Base-by-base conservation (phyloP, 2,797 vertebrate genomes). In the Sternotherus odoratus region DNA sequence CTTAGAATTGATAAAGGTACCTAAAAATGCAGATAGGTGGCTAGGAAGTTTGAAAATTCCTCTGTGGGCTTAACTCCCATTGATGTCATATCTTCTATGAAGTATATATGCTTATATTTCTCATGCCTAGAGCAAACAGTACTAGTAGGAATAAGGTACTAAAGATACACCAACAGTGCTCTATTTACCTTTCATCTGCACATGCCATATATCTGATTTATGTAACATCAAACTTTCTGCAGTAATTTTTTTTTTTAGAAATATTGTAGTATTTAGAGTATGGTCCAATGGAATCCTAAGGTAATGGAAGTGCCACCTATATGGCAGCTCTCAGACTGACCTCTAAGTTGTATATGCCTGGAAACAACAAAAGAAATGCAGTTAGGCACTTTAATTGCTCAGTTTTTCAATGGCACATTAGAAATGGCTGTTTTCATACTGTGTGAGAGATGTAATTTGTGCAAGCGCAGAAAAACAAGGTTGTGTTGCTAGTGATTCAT, bases 241-340 rank as follows among this genome's bases (percentile, higher is more conserved):
- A 69, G 28, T 49, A 69, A 50, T 48, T 6, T 51, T 39, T 46
- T 28, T 28, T 1, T 77, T 5, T 6, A n/a, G 60, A 6, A 82
- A 46, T 46, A 46, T 36, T 36, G 46, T 46, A 54, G 21, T 33
- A n/a, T 11, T 66, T 30, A 4, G 39, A 63, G 63, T 54, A 12
- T 28, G 13, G 13, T 53, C 13, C 2, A 2, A 19, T 69, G 23
- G 17, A 46, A 66, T 5, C 77, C 0, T 0, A 66, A 21, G 16
- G 36, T 36, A 33, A 33, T 7, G 5, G 24, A 19, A 79, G 15
- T 4, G 49, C 10, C 12, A 1, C 63, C 21, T 15, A 43, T 13
- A 4, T 43, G 1, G 69, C n/a, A 5, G 8, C 30, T 1, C 0
- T 60, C 72, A 82, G 51, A 36, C 78, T 57, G 50, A 21, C 77